Conservation (phyloP, 1,140 invertebrate genomes). For the Parasteatoda tepidariorum region DNA sequence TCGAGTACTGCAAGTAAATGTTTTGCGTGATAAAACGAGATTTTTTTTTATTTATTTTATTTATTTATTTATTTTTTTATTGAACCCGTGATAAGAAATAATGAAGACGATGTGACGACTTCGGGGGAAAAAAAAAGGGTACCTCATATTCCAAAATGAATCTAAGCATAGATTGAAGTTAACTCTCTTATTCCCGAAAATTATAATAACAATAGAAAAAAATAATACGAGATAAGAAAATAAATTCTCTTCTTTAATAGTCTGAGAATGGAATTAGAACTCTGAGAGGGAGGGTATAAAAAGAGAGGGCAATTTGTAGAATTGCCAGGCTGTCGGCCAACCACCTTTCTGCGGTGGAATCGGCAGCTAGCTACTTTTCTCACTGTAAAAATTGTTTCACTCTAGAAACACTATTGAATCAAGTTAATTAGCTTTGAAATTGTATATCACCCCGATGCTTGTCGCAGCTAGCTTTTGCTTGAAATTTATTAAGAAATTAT, state of each 20-base stretch:
- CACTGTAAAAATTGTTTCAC: not conserved
- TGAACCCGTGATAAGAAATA: slow-evolving; percentile 3
- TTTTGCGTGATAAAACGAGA: not conserved
- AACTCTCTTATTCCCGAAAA: not conserved
- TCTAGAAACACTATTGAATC: no score
- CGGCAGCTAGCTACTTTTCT: slow-evolving; percentile 7
- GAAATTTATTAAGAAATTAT: no score
- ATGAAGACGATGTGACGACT: not conserved
- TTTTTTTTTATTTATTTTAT: not conserved
- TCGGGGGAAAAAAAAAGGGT: not conserved
- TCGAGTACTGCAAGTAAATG: not conserved
- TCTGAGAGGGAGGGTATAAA: not conserved
- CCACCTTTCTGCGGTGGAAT: slow-evolving; percentile 37
- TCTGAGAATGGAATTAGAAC: slow-evolving; percentile 28
- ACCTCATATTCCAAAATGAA: slow-evolving; percentile 7
- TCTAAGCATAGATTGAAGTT: slow-evolving; percentile 11
- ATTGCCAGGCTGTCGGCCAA: slow-evolving; percentile 28
- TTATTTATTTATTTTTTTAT: not conserved
- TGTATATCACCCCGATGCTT: no score
- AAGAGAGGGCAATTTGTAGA: slow-evolving; percentile 45
- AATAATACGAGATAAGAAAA: not conserved
- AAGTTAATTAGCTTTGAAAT: no score
- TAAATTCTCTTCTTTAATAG: slow-evolving; percentile 23
- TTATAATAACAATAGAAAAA: slow-evolving; percentile 3
- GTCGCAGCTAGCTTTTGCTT: no score